Evolutionary conservation across 2,888 invertebrate genomes (phyloP).

Genomic region (Drosophila longiperda): DNA sequence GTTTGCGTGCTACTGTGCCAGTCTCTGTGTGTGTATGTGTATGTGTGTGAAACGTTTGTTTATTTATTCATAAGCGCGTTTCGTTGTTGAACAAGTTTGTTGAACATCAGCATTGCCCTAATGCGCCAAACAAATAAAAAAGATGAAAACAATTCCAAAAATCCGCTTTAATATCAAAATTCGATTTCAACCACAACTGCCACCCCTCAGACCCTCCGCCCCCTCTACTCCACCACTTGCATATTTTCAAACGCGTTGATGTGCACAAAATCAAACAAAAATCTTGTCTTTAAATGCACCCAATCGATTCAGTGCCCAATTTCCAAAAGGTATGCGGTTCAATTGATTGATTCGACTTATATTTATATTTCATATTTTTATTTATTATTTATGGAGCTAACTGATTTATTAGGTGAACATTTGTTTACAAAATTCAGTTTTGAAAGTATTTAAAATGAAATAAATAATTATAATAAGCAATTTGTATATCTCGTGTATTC

Average conservation of each 20-base stretch:
- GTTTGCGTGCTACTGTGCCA: slow-evolving; percentile 27
- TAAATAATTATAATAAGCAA: neutral
- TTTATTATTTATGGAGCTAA: slow-evolving; percentile 6
- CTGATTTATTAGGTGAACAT: neutral
- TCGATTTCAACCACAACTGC: slow-evolving; percentile 38
- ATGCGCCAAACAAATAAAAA: slow-evolving; percentile 43
- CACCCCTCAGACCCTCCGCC: neutral
- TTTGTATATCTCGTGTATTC: neutral
- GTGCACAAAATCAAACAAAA: slow-evolving; percentile 27
- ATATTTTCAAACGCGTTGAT: slow-evolving; percentile 15
- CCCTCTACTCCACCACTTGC: too few relatives aligned
- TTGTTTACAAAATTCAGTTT: too few relatives aligned
- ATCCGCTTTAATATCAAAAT: slow-evolving; percentile 44
- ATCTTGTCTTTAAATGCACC: slow-evolving; percentile 38
- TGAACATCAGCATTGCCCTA: slow-evolving; percentile 36
- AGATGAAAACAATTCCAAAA: slow-evolving; percentile 26
- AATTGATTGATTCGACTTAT: slow-evolving; percentile 6
- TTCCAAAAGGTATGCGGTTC: slow-evolving; percentile 6
- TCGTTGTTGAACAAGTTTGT: slow-evolving; percentile 50
- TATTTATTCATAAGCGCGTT: slow-evolving; percentile 71
- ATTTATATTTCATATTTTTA: neutral
- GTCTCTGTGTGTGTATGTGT: slow-evolving; percentile 17
- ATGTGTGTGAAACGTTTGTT: slow-evolving; percentile 32
- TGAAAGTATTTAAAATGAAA: neutral
- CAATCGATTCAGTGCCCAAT: slow-evolving; percentile 37